Evolutionary conservation across 2,888 invertebrate species (phyloP).

Genomic region (Escarpia spicata): DNA sequence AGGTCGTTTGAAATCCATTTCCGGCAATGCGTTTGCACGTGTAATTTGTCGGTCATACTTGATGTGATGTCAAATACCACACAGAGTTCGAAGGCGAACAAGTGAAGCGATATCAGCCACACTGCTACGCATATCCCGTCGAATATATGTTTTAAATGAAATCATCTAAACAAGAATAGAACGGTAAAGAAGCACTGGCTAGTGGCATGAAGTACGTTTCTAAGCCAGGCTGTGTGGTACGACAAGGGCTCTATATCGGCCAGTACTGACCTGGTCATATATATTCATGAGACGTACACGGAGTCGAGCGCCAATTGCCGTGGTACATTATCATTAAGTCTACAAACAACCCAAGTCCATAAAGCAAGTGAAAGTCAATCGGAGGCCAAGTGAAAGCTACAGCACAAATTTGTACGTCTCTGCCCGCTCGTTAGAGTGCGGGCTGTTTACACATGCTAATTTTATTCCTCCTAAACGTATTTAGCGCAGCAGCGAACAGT

Average conservation of each 20-base stretch:
- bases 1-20: constrained; percentile 1
- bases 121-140: not conserved
- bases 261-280: not conserved
- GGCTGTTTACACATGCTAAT: constrained; percentile 13
- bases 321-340: constrained; percentile 5
- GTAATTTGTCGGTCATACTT: not conserved
- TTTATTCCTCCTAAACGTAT: constrained; percentile 16
- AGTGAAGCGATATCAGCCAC: no score
- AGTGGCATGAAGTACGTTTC: not conserved
- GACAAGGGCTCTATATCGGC: not conserved
- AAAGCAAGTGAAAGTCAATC: not conserved
- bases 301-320: not conserved
- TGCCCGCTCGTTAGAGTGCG: not conserved
- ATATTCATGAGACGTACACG: not conserved
- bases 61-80: not conserved
- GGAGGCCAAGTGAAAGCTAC: not conserved
- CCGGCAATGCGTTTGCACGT: not conserved
- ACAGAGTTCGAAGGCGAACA: not conserved
- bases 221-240: not conserved
- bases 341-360: constrained; percentile 11
- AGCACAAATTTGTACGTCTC: not conserved
- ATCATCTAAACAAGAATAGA: not conserved
- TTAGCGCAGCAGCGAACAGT: not conserved
- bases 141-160: not conserved
- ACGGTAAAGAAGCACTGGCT: not conserved